These are phyloP conservation scores for Phlogophora meticulosa DNA, from an alignment of 2,888 invertebrate species.

Conservation along the genomic window DNA sequence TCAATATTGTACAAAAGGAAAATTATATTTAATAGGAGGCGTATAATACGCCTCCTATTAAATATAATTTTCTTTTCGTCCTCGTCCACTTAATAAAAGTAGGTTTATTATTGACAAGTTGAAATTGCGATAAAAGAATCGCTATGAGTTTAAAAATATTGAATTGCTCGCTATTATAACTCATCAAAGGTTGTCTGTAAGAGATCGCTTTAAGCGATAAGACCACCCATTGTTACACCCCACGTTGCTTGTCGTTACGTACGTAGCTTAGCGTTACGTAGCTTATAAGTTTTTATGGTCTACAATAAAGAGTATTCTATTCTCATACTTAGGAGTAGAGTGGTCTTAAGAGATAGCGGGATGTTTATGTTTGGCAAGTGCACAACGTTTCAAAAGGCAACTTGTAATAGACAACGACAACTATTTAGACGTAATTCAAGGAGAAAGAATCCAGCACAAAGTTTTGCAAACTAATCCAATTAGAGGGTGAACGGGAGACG, in stretches of 20 bases:
- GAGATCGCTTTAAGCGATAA: no score
- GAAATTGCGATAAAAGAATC: neutral
- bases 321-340: neutral
- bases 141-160: neutral
- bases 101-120: neutral
- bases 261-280: no score
- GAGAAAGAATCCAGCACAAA: slow-evolving; percentile 79
- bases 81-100: neutral
- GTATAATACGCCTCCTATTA: no score
- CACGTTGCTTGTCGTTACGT: no score
- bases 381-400: slow-evolving; percentile 14
- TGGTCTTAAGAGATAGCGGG: slow-evolving; percentile 1
- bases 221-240: no score
- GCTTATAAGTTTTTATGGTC: no score
- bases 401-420: slow-evolving; percentile 61
- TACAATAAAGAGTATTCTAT: no score
- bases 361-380: slow-evolving; percentile 29
- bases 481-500: slow-evolving; percentile 72
- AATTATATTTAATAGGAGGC: no score
- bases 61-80: neutral
- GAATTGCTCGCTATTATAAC: neutral
- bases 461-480: slow-evolving; percentile 87
- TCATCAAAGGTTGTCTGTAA: no score
- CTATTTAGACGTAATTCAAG: slow-evolving; percentile 74
- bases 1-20: neutral